Evolutionary conservation across 2,888 invertebrate species (phyloP), one percentile per base, ranked within the genome.

Genomic region (Athrips mouffetella): DNA sequence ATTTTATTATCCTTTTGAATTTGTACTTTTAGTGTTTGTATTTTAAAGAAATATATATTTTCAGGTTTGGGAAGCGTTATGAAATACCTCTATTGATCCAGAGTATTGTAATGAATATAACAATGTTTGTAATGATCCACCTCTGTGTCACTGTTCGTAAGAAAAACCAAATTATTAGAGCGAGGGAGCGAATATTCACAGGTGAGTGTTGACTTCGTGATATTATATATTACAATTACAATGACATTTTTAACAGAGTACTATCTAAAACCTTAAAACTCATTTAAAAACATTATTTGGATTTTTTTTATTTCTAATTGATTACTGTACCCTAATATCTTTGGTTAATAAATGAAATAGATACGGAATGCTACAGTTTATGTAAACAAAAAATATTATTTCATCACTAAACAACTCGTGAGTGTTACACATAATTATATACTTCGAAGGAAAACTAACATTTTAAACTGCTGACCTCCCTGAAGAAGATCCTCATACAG

Each of bases 31-130:
- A 7, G 2, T 30, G 18, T 30, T 18, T 44, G 11, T 18, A n/a
- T 7, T 20, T 2, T 11, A 13, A 13, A n/a, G 8, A 7, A 21
- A 20, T 21, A 7, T 13, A 31, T 1, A 30, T 62, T 90, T 91
- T 35, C 84, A 99, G 99, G 99, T 99, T 99, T 91, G 99, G 99
- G 58, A 98, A 96, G 86, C 94, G 94, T 60, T 99, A 96, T 90
- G 99, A 99, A 89, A 89, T 95, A 73, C 98, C 99, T 49, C 89
- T 99, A 57, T 91, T 99, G 61, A 91, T 97, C 53, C 99, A 99
- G 89, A 99, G 98, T 88, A 92, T 99, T 73, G 92, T 99, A 50
- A 99, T 99, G 99, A 98, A 96, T 73, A 75, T 95, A 49, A 95
- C 97, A 59, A 99, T 99, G 99, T 92, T 98, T 83, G 90, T 93